phyloP scores from a whole-genome alignment of 2,113 vertebrate genomes.

The Hipposideros armiger region DNA sequence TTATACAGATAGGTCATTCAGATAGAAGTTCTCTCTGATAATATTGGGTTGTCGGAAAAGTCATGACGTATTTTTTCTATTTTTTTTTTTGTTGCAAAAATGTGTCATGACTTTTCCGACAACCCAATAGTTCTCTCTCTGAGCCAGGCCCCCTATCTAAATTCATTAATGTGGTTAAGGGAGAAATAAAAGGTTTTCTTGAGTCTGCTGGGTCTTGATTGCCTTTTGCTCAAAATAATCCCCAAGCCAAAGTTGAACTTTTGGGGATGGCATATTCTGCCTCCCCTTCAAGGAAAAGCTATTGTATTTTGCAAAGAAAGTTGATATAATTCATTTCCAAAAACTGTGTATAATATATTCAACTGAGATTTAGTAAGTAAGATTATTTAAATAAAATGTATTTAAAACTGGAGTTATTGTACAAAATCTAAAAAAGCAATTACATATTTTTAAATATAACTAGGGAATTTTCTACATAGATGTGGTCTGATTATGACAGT shows the following conservation, averaged over 20 bases:
- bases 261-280: background rate
- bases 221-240: background rate
- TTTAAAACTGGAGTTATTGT: background rate
- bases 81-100: too few relatives aligned
- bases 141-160: background rate
- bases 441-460: background rate
- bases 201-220: background rate
- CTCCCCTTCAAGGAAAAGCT: background rate
- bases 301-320: background rate
- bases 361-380: background rate
- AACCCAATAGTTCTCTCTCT: background rate
- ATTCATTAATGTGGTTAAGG: background rate
- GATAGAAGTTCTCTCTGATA: background rate
- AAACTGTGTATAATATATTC: background rate
- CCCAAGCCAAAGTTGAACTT: background rate
- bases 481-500: background rate
- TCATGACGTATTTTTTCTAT: too few relatives aligned
- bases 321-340: conserved; percentile 22
- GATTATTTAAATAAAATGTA: conserved; percentile 33
- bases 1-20: background rate
- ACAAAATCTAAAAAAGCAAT: background rate
- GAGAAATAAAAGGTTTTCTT: background rate
- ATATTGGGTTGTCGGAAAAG: too few relatives aligned
- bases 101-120: too few relatives aligned
- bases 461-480: background rate